Conservation (phyloP, 2,888 invertebrate genomes). For the Anticlea derivata region DNA sequence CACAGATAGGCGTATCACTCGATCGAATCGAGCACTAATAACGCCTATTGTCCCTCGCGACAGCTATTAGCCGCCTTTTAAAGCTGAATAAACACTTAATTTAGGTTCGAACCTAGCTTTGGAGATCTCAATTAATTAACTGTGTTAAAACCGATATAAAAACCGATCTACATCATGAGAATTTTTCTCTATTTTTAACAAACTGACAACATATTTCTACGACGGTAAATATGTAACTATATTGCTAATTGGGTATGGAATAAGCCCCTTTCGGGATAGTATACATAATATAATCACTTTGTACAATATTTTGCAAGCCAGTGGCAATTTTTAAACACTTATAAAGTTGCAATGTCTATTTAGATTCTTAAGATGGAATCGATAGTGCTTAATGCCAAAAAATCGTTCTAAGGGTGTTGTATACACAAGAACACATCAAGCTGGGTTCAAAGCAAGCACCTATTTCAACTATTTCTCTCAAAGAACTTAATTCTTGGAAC, state of each 20-base stretch:
- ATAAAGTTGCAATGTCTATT: no score
- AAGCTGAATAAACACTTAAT: conserved; percentile 21
- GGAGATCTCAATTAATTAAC: neutral
- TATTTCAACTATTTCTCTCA: conserved; percentile 29
- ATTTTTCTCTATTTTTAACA: no score
- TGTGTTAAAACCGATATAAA: no score
- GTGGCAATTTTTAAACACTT: no score
- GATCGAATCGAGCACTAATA: conserved; percentile 17
- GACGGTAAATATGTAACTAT: neutral
- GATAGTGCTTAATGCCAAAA: no score
- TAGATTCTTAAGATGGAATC: no score
- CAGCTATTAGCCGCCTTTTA: conserved; percentile 20
- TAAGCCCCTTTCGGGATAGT: no score
- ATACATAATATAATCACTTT: no score
- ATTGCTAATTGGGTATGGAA: no score
- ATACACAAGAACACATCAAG: conserved; percentile 9
- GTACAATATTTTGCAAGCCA: no score
- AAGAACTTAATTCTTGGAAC: conserved; percentile 19
- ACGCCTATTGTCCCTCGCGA: conserved; percentile 20
- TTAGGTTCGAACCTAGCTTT: conserved; percentile 20
- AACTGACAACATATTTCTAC: no score
- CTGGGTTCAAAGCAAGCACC: conserved; percentile 31
- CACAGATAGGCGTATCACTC: neutral
- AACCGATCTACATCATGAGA: no score
- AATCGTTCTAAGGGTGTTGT: neutral